Evolutionary conservation across 2,113 vertebrate species (phyloP).

Genomic region (Synodontis membranacea): DNA sequence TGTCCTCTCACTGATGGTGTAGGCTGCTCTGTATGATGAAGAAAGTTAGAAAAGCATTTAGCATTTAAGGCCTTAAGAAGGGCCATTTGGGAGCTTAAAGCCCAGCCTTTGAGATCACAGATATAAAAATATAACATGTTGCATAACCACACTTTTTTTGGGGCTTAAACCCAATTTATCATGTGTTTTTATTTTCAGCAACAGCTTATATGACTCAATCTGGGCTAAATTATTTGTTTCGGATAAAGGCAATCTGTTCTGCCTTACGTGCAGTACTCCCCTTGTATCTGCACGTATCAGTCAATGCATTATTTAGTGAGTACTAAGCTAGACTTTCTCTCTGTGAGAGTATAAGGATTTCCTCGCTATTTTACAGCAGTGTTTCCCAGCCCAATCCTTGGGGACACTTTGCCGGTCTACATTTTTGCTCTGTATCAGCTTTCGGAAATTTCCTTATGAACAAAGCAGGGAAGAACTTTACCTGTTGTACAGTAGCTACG

Average conservation of each 20-base stretch:
- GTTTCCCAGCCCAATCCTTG: neutral
- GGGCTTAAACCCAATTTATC: neutral
- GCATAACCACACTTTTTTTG: slow-evolving; percentile 12
- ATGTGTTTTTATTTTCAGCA: neutral
- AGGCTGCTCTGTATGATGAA: slow-evolving; percentile 30
- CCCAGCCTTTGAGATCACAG: slow-evolving; percentile 26
- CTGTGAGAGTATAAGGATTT: neutral
- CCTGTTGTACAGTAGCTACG: neutral
- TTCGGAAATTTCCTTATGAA: neutral
- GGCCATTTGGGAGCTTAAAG: slow-evolving; percentile 46
- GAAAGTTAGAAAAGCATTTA: slow-evolving; percentile 18
- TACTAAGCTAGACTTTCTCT: neutral
- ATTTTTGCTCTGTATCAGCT: neutral
- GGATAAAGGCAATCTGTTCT: neutral
- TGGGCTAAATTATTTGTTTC: slow-evolving; percentile 8
- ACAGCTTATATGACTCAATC: neutral
- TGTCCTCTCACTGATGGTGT: slow-evolving; percentile 23
- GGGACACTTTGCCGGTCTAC: neutral
- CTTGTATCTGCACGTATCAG: neutral
- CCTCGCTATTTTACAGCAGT: neutral
- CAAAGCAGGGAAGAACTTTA: neutral
- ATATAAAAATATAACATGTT: slow-evolving; percentile 34
- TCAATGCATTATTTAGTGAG: slow-evolving; percentile 1
- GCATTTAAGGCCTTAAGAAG: slow-evolving; percentile 43
- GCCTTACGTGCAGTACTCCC: neutral